These are phyloP conservation scores for Drosophila austrosaltans DNA, from an alignment of 2,888 invertebrate genomes.

Conservation along the genomic window DNA sequence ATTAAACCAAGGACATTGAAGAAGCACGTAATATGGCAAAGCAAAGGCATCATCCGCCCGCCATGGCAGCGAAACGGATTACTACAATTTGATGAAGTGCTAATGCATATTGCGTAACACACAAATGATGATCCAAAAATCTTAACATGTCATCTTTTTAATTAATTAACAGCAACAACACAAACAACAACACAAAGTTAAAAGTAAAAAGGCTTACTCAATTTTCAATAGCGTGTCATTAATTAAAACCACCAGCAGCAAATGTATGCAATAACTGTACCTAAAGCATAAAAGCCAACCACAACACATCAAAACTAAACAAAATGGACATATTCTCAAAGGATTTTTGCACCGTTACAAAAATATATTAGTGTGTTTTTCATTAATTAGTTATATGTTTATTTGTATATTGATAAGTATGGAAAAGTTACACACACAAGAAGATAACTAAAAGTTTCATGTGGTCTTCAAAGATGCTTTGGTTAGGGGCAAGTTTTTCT, in stretches of 20 bases:
- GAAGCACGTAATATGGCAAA: constrained; percentile 25
- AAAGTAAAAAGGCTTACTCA: neutral
- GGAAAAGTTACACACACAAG: neutral
- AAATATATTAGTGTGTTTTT: neutral
- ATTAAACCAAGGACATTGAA: constrained; percentile 51
- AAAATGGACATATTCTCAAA: constrained; percentile 3
- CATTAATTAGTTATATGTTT: constrained; percentile 6
- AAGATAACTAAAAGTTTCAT: neutral
- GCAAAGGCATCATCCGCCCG: constrained; percentile 23
- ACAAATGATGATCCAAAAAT: constrained; percentile 10
- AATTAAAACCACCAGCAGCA: neutral
- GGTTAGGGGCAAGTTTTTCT: neutral
- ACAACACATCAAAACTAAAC: constrained; percentile 16
- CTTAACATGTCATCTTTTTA: constrained; percentile 10
- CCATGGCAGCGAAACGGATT: constrained; percentile 27
- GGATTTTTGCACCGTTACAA: neutral
- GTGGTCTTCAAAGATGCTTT: neutral
- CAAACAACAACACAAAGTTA: constrained; percentile 3
- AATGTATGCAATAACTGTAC: neutral
- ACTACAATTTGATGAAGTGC: constrained; percentile 12
- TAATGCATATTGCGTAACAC: constrained; percentile 5
- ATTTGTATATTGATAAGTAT: constrained; percentile 9
- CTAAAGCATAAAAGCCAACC: neutral
- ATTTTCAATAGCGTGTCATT: neutral
- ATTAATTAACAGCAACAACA: constrained; percentile 4